Conservation (phyloP, 2,113 vertebrate genomes). For the Pangasianodon hypophthalmus region DNA sequence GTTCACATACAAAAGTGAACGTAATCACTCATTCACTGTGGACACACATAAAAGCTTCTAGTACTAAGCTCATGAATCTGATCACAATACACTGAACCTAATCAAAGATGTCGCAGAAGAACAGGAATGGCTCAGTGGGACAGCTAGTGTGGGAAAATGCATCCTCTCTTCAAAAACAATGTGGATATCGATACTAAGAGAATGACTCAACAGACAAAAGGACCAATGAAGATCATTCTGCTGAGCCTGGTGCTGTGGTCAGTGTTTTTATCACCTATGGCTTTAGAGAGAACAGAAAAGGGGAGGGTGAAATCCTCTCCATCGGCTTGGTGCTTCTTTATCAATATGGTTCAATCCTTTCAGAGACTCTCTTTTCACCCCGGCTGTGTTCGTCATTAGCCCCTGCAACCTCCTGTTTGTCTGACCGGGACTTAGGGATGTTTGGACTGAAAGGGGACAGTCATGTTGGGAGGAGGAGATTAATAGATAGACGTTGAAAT, state of each 20-base stretch:
- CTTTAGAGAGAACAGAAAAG: constrained; percentile 54
- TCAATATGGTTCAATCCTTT: constrained; percentile 70
- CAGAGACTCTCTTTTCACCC: constrained; percentile 61
- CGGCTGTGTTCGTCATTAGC: constrained; percentile 70
- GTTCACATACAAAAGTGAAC: constrained; percentile 28
- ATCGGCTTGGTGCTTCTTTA: constrained; percentile 69
- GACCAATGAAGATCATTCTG: constrained; percentile 62
- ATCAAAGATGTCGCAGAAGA: constrained; percentile 40
- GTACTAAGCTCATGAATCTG: constrained; percentile 37
- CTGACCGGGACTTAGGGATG: constrained; percentile 69
- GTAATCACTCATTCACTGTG: constrained; percentile 25
- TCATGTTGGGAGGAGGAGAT: constrained; percentile 20
- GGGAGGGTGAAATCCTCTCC: constrained; percentile 64
- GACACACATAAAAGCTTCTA: constrained; percentile 37
- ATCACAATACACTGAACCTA: constrained; percentile 33
- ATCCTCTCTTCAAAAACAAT: constrained; percentile 51
- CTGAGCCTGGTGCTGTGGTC: constrained; percentile 62
- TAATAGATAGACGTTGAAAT: constrained; percentile 23
- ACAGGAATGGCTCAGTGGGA: constrained; percentile 13
- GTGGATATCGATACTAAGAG: constrained; percentile 38
- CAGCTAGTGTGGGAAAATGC: constrained; percentile 68
- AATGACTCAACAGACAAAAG: constrained; percentile 60
- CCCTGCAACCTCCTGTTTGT: constrained; percentile 71
- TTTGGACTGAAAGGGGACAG: constrained; percentile 51
- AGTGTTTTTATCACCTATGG: constrained; percentile 71